Percentiles rank a stretch among this genome's conserved stretches.
Conservation (phyloP, 2,113 vertebrate genomes). For the Ellobius talpinus region DNA sequence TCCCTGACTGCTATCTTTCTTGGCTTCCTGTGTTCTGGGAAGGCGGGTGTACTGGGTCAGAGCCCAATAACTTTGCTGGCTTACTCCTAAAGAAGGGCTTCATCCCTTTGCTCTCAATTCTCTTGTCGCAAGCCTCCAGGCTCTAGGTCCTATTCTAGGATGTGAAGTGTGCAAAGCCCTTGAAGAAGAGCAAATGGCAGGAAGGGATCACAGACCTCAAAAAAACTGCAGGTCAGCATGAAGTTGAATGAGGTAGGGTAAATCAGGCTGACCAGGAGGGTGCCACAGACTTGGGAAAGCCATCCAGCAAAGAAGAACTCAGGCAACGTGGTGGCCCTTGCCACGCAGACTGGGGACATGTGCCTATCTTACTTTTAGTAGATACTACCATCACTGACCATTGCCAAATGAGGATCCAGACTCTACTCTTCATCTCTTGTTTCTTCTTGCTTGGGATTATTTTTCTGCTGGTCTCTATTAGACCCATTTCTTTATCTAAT, state of each 20-base stretch:
- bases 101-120: too few species aligned
- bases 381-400: neutral
- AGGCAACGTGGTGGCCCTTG: neutral
- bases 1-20: neutral
- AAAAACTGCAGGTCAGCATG: neutral
- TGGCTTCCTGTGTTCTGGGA: neutral
- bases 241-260: neutral
- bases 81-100: neutral
- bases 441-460: neutral
- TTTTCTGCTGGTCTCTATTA: neutral
- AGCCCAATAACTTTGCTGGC: neutral
- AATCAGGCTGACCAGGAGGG: neutral
- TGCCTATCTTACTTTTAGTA: too few species aligned
- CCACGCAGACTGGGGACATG: neutral
- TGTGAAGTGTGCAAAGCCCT: fast-evolving
- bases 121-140: too few species aligned
- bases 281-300: too few species aligned
- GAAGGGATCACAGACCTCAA: neutral
- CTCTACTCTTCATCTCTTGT: too few species aligned
- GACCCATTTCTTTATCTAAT: neutral
- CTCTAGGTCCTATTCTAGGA: too few species aligned
- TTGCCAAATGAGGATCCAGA: neutral
- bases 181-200: neutral
- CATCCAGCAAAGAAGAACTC: neutral
- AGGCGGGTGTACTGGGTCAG: neutral